These are phyloP conservation scores for Sepioteuthis lessoniana DNA, from an alignment of 2,888 invertebrate genomes.

Conservation along the genomic window DNA sequence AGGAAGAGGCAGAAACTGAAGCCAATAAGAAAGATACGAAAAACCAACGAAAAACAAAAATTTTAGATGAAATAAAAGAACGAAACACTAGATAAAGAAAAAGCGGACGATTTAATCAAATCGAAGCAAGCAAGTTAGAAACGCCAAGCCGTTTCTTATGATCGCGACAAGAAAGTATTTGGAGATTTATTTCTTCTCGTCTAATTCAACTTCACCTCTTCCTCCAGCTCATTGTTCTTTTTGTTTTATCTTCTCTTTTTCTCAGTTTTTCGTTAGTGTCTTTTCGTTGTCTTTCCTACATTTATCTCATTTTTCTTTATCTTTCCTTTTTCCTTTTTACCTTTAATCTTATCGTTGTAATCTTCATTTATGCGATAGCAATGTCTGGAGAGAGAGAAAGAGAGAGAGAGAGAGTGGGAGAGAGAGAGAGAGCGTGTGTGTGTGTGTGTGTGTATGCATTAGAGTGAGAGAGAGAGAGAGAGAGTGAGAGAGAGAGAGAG, in stretches of 20 bases:
- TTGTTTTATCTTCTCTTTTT: neutral
- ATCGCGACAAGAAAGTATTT: neutral
- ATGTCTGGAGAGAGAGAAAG: neutral
- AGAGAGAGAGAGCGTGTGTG: too few species aligned
- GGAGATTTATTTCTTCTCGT: neutral
- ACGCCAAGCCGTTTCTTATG: neutral
- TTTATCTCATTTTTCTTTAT: neutral
- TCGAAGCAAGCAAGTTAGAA: neutral
- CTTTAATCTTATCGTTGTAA: neutral
- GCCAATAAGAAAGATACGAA: neutral
- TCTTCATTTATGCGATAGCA: neutral
- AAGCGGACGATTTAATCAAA: neutral
- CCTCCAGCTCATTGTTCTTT: neutral
- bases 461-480: neutral
- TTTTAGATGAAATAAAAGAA: neutral
- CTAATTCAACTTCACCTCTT: neutral
- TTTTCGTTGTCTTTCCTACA: neutral
- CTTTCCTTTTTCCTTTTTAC: neutral
- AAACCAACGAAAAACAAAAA: neutral
- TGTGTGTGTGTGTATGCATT: too few species aligned
- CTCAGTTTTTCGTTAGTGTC: neutral
- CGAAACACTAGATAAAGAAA: neutral
- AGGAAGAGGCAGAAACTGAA: neutral
- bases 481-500: neutral
- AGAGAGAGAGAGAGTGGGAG: neutral